Percentiles rank a stretch among this genome's conserved stretches.
Conservation (phyloP, 2,888 invertebrate species). For the Sipunculus nudus region DNA sequence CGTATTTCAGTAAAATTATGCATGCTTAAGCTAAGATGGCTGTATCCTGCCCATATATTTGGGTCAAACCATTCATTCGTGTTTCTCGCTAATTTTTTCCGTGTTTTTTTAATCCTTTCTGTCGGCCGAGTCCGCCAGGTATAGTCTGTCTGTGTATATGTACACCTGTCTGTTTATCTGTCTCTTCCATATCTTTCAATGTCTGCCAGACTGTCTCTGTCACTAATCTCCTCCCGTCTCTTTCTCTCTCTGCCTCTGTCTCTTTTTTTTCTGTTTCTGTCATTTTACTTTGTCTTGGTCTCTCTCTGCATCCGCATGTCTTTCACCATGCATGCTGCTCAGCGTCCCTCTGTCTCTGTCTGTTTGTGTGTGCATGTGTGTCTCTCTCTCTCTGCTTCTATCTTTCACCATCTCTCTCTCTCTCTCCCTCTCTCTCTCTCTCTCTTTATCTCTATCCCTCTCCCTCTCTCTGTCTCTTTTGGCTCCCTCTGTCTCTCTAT, state of each 20-base stretch:
- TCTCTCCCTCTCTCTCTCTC: conserved; percentile 25
- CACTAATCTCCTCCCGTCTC: conserved; percentile 5
- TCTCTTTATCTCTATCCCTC: conserved; percentile 20
- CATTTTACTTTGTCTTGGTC: neutral
- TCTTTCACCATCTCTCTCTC: conserved; percentile 24
- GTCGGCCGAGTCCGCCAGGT: too few species aligned
- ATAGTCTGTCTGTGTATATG: too few species aligned
- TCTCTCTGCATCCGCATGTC: conserved; percentile 12
- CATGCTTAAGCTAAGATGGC: too few species aligned
- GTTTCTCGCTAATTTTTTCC: too few species aligned
- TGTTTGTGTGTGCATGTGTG: conserved; percentile 22
- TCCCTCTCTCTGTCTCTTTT: conserved; percentile 26
- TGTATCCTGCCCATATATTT: too few species aligned
- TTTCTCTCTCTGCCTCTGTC: conserved; percentile 5
- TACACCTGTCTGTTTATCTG: conserved; percentile 9
- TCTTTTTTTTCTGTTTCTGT: conserved; percentile 2
- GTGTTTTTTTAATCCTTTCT: too few species aligned
- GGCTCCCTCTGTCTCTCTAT: too few species aligned
- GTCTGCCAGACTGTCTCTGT: conserved; percentile 6
- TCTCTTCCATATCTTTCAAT: neutral
- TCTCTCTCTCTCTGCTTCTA: conserved; percentile 21
- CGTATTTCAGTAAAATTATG: too few species aligned
- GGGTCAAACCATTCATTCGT: too few species aligned
- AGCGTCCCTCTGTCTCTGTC: conserved; percentile 20
- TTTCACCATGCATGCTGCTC: conserved; percentile 10